Conservation (phyloP, 2,797 vertebrate species). For the Pipistrellus nathusii region DNA sequence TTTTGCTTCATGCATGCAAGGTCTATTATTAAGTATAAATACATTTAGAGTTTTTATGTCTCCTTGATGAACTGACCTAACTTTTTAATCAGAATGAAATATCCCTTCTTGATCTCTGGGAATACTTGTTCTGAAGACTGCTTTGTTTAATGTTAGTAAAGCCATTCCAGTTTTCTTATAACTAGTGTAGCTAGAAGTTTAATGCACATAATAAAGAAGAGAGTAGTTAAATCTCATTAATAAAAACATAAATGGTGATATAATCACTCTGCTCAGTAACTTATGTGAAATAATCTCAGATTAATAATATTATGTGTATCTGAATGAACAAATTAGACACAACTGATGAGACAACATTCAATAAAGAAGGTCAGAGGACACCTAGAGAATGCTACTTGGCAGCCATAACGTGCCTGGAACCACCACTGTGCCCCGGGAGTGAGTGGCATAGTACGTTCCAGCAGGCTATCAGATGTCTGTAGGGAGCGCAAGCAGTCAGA, state of each 20-base stretch:
- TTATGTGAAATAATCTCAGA: constrained; percentile 37
- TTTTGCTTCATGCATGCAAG: neutral
- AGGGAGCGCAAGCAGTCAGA: no score
- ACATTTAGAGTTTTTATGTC: neutral
- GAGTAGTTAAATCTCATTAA: constrained; percentile 33
- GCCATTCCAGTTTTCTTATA: neutral
- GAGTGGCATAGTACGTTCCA: no score
- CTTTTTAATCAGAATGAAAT: neutral
- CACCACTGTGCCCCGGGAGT: no score
- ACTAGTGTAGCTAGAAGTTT: neutral
- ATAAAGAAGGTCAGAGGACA: no score
- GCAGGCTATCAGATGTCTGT: no score
- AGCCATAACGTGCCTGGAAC: no score
- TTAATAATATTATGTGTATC: neutral
- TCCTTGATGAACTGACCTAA: neutral
- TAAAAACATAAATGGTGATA: constrained; percentile 4
- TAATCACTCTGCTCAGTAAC: neutral
- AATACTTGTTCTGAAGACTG: neutral
- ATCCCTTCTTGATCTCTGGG: neutral
- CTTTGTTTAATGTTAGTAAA: constrained; percentile 41
- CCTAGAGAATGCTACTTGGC: no score
- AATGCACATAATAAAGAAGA: neutral
- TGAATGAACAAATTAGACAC: no score
- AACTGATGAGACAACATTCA: no score
- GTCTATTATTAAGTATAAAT: neutral